Evolutionary conservation across 2,888 invertebrate species (phyloP).

Genomic region (Heterodera filipjevi): DNA sequence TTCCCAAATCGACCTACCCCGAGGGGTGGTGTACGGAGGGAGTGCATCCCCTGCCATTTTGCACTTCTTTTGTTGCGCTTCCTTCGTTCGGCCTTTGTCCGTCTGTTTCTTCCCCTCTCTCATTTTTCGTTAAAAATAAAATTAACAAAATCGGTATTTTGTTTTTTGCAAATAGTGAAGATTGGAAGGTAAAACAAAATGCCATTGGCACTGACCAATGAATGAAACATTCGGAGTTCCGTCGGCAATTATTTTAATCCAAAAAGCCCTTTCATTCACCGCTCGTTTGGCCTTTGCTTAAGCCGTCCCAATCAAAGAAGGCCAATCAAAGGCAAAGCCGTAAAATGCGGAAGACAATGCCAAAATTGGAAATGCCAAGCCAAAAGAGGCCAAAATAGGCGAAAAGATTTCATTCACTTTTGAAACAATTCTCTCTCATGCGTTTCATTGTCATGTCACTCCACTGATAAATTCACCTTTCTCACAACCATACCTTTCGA

Average conservation of each 20-base stretch:
- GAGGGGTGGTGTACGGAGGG: no score
- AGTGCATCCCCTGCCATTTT: no score
- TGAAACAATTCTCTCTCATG: no score
- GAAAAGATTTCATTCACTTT: no score
- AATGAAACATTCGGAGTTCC: neutral
- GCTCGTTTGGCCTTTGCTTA: no score
- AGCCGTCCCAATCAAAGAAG: no score
- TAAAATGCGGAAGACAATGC: neutral
- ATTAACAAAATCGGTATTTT: no score
- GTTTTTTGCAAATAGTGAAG: no score
- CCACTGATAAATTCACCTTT: no score
- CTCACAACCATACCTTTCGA: neutral
- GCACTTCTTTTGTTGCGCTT: neutral
- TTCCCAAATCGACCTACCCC: neutral
- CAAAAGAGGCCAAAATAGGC: no score
- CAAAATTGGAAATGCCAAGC: no score
- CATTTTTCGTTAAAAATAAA: neutral
- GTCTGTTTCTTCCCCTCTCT: neutral
- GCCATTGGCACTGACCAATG: neutral
- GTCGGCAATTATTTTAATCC: neutral
- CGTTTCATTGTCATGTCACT: neutral
- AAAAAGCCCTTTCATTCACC: neutral
- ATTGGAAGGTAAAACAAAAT: neutral
- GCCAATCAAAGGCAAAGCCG: neutral
- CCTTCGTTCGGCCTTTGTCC: neutral